Base-by-base conservation (phyloP, 1,140 invertebrate genomes). In the Hyposmocoma kahamanoa region DNA sequence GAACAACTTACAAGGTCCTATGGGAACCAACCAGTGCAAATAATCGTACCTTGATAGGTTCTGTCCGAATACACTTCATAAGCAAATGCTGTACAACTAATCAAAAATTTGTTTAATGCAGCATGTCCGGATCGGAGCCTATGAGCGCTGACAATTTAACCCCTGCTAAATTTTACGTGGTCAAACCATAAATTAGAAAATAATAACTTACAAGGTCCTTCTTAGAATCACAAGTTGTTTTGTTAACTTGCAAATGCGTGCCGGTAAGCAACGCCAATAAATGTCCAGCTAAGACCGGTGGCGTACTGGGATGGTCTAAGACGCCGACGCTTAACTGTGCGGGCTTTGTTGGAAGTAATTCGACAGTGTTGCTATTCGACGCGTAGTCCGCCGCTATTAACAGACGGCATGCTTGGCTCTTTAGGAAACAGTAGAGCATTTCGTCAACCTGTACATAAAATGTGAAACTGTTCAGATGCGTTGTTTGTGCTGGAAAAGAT, bases 351-450 rank as follows among this genome's bases (percentile, higher is more conserved):
- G 54, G 47, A 34, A 55, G 24, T 19, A 22, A 20, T 11, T 59
- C 58, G n/a, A 42, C 56, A 15, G 26, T 20, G 45, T 38, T 42
- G 17, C 47, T 52, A 52, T 38, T 47, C 67, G 64, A 22, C 3
- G 81, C 86, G 57, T 84, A 75, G 0, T 89, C 88, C 0, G 90
- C 81, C 20, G 90, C 89, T 30, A 79, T 75, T 38, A 95, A 91
- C 3, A 95, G 59, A 1, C 87, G 81, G 72, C 96, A 97, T 41
- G 92, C 89, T 0, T 91, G 87, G 47, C 90, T 91, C 15, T 89
- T 73, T 38, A 97, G 66, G 72, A 95, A 97, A 69, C 96, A 97
- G 60, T 92, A 87, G 2, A 97, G 74, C 60, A 97, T 87, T 65
- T 96, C 91, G 68, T 93, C 87, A 3, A 91, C 80, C 91, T 91